phyloP scores from a whole-genome alignment of 2,113 vertebrate genomes.

The Mellivora capensis region DNA sequence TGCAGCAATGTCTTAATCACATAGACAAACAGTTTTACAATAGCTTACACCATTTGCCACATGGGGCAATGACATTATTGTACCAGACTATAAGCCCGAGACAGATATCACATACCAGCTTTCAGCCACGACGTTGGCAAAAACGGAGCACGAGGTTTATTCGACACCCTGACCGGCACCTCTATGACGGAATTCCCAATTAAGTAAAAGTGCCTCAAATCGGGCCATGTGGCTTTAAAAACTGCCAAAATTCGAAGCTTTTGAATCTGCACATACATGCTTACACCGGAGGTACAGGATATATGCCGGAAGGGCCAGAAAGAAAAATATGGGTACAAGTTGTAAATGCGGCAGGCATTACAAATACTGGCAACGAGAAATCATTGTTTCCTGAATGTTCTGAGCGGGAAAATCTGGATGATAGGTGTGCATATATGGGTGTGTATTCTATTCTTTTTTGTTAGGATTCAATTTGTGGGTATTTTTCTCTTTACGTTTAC shows the following conservation, averaged over 20 bases:
- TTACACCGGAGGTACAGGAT: not conserved
- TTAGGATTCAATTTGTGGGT: not conserved
- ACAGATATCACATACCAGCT: constrained; percentile 82
- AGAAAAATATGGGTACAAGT: not conserved
- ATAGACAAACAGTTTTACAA: constrained; percentile 91
- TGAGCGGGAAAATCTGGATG: not conserved
- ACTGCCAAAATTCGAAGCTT: constrained; percentile 47
- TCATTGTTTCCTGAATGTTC: constrained; percentile 23
- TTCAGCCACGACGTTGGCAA: constrained; percentile 76
- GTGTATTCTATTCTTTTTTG: not conserved
- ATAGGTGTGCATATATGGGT: not conserved
- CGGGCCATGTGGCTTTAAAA: constrained; percentile 66
- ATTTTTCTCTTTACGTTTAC: not conserved
- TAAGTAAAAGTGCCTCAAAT: constrained; percentile 75
- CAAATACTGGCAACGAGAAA: not conserved
- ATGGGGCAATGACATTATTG: constrained; percentile 87
- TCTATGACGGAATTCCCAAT: constrained; percentile 76
- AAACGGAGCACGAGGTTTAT: constrained; percentile 63
- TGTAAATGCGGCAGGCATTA: not conserved
- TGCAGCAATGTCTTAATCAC: constrained; percentile 89
- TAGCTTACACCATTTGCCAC: constrained; percentile 89
- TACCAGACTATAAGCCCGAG: constrained; percentile 85
- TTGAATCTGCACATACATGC: not conserved
- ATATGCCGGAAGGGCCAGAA: not conserved
- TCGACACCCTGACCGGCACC: constrained; percentile 20